Base-by-base conservation (phyloP, 1,140 invertebrate genomes). In the Fopius arisanus region DNA sequence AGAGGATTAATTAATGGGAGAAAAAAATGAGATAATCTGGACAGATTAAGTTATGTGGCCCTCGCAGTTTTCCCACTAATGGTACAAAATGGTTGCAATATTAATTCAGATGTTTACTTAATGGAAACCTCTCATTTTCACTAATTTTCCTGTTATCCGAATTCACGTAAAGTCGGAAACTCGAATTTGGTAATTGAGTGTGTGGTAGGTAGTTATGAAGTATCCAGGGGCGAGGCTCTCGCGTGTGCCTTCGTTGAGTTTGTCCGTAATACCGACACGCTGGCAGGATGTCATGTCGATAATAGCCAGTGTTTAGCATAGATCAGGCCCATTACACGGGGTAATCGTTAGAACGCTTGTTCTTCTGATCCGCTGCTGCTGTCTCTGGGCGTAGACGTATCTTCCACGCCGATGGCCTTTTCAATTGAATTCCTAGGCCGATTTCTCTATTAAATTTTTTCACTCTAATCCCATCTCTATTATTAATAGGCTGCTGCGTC, bases 281-380 rank as follows among this genome's bases (percentile, higher is more conserved):
- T 66, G 14, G 48, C 71, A 76, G 75, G 71, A 76, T 76, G 75
- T 76, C 75, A 70, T 76, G 75, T 73, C 68, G 71, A 76, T 76
- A 73, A 73, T 73, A 62, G 71, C 40, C 37, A 9, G 41, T 72
- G 37, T 73, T 76, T 73, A 76, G 51, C 72, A 73, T 76, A 71
- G 67, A 71, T 76, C 72, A 73, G 65, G 71, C 65, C 62, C 72
- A 76, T 76, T 73, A 67, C 21, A 54, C 67, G 10, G 37, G 31
- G 51, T 41, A 70, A 33, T 73, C 41, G 54, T 73, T 67, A 72
- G 67, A 75, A 70, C 67, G 66, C 21, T 54, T 7, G 21, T 23
- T 63, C 16, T 19, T 59, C 48, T 54, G 23, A 37, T n/a, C 33
- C 33, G 1, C 33, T 48, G 21, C 16, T 70, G 29, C 33, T 51